Evolutionary conservation across 2,888 invertebrate genomes (phyloP).

Genomic region (Seira sanloemensis): DNA sequence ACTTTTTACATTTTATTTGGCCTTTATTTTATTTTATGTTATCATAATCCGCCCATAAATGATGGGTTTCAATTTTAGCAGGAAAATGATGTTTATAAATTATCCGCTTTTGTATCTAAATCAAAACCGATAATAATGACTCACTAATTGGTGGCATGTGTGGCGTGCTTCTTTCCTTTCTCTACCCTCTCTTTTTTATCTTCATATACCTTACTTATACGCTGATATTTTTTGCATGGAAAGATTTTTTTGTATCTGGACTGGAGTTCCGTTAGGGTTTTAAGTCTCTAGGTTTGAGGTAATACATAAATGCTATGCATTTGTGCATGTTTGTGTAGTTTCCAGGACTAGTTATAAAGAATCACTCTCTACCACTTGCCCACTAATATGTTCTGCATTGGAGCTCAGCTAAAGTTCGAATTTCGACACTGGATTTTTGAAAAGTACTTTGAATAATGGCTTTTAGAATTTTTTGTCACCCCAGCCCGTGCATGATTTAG

Average conservation of each 20-base stretch:
- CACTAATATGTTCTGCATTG: slow-evolving; percentile 23
- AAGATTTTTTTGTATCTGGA: too few species aligned
- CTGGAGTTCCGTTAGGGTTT: neutral
- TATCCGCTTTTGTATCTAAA: slow-evolving; percentile 11
- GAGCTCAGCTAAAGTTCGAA: too few species aligned
- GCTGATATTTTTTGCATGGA: too few species aligned
- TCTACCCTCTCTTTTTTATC: neutral
- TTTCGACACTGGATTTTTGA: too few species aligned
- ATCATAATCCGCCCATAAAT: too few species aligned
- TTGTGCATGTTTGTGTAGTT: neutral
- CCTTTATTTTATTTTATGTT: too few species aligned
- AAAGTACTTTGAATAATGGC: too few species aligned
- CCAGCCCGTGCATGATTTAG: too few species aligned
- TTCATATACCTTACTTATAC: neutral
- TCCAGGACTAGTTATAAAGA: neutral
- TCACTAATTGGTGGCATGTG: slow-evolving; percentile 51
- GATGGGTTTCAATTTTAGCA: too few species aligned
- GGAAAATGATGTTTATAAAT: too few species aligned
- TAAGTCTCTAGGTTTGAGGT: neutral
- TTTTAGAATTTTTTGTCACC: too few species aligned
- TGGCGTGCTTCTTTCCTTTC: slow-evolving; percentile 24
- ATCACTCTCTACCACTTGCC: slow-evolving; percentile 1
- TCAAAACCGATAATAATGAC: slow-evolving; percentile 39
- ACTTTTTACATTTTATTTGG: too few species aligned
- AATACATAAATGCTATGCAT: neutral